These are phyloP conservation scores for Carollia perspicillata DNA, from an alignment of 2,113 vertebrate species.

Conservation along the genomic window DNA sequence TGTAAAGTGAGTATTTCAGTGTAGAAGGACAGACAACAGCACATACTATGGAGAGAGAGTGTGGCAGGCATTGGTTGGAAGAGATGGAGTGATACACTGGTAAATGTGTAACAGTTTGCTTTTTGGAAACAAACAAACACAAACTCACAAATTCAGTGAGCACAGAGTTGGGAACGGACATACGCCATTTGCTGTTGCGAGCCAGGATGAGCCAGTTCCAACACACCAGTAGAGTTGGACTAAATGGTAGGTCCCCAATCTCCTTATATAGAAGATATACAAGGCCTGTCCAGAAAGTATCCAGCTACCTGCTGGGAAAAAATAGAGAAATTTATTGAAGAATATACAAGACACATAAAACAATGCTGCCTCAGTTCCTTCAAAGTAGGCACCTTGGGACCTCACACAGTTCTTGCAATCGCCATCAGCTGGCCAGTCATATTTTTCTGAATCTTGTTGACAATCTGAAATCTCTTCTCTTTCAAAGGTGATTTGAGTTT, in stretches of 20 bases:
- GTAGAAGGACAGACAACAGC: neutral
- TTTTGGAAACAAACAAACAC: neutral
- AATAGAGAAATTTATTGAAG: too few relatives aligned
- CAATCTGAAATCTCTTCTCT: too few relatives aligned
- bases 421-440: too few relatives aligned
- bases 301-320: too few relatives aligned
- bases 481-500: too few relatives aligned
- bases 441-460: too few relatives aligned
- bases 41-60: too few relatives aligned
- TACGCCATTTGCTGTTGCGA: neutral
- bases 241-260: neutral
- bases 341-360: too few relatives aligned
- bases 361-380: too few relatives aligned
- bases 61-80: neutral
- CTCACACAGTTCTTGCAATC: too few relatives aligned
- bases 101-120: neutral
- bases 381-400: too few relatives aligned
- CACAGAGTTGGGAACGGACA: neutral
- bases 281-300: too few relatives aligned
- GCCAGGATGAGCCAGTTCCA: neutral
- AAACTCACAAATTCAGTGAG: neutral
- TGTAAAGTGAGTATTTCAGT: neutral
- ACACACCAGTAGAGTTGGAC: neutral
- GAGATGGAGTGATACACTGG: neutral
- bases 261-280: neutral